These are phyloP conservation scores for Pseudopipra pipra DNA, from an alignment of 2,113 vertebrate genomes.

Conservation along the genomic window DNA sequence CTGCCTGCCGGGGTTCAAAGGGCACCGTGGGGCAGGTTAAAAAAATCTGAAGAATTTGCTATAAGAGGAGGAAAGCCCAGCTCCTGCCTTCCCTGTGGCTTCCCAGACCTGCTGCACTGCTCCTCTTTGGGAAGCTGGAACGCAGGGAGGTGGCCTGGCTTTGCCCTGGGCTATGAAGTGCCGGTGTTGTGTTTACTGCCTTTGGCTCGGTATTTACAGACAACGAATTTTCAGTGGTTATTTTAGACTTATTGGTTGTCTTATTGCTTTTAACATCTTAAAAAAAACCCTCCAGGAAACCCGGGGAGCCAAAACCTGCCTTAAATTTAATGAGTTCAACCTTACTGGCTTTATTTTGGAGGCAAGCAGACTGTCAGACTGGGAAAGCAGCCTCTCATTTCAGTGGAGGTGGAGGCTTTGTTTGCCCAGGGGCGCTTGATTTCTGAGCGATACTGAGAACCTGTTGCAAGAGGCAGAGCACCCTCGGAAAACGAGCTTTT, in stretches of 20 bases:
- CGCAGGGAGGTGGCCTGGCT: not conserved
- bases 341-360: not conserved
- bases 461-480: not conserved
- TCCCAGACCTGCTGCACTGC: not conserved
- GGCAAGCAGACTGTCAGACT: not conserved
- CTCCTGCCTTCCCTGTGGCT: not conserved
- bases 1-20: not conserved
- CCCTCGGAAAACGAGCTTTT: not conserved
- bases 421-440: not conserved
- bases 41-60: constrained; percentile 29
- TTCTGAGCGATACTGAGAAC: not conserved
- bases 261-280: not conserved
- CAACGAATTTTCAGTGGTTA: not conserved
- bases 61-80: not conserved
- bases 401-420: not conserved
- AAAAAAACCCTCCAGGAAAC: not conserved
- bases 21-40: not conserved
- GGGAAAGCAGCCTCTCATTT: fast-evolving
- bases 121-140: not conserved
- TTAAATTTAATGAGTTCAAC: not conserved
- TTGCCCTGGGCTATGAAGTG: not conserved
- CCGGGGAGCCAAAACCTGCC: not conserved
- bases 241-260: not conserved
- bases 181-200: not conserved
- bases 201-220: not conserved